A percentile compares a stretch with the other conserved stretches of the same genome.
Evolutionary conservation across 2,113 vertebrate genomes (phyloP).

Genomic region (Hyaena hyaena): DNA sequence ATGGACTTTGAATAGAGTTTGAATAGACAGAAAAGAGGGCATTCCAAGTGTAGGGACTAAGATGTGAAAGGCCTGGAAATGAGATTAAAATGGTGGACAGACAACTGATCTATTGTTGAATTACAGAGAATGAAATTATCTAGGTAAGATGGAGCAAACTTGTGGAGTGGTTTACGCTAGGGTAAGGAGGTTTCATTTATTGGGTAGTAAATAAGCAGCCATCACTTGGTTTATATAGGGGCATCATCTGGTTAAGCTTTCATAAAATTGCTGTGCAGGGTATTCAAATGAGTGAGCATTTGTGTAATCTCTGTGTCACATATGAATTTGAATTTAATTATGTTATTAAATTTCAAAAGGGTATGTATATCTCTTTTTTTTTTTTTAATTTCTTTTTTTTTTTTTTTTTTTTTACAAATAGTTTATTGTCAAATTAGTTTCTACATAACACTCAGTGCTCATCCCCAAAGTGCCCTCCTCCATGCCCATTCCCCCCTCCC

Average conservation of each 20-base stretch:
- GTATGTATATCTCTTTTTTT: constrained; percentile 34
- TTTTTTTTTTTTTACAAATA: too few species aligned
- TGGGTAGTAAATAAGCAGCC: background rate
- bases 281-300: background rate
- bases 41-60: background rate
- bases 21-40: background rate
- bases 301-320: background rate
- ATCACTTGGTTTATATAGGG: background rate
- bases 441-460: too few species aligned
- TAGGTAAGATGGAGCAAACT: background rate
- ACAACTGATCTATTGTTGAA: background rate
- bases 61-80: background rate
- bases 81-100: background rate
- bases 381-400: too few species aligned
- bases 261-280: background rate
- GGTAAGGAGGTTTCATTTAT: background rate
- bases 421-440: too few species aligned
- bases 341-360: constrained; percentile 53
- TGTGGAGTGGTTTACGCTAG: background rate
- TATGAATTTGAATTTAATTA: constrained; percentile 29
- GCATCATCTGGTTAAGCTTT: background rate
- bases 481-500: too few species aligned
- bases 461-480: too few species aligned
- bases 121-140: background rate
- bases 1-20: background rate